A percentile compares a stretch with the other conserved stretches of the same genome.
These are phyloP conservation scores for Lasioglossum pauxillum DNA, from an alignment of 2,888 invertebrate species.

Conservation along the genomic window DNA sequence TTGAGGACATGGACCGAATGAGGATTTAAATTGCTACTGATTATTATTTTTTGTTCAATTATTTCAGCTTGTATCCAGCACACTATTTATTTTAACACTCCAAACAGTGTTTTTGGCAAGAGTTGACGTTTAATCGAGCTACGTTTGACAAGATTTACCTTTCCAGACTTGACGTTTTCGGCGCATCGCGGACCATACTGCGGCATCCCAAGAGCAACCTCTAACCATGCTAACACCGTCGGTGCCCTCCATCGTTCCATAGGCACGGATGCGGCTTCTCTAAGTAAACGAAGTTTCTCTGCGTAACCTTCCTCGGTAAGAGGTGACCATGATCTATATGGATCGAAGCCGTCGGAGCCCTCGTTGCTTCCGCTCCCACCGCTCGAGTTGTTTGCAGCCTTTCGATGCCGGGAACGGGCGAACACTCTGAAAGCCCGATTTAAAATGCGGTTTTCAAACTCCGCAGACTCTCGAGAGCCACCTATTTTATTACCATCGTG, in stretches of 20 bases:
- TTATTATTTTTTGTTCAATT: too few relatives aligned
- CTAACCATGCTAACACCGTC: constrained; percentile 97
- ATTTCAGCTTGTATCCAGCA: not conserved
- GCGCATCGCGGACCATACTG: constrained; percentile 95
- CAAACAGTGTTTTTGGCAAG: not conserved
- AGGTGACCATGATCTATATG: constrained; percentile 88
- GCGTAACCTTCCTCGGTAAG: constrained; percentile 90
- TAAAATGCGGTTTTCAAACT: constrained; percentile 16
- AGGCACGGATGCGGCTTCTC: constrained; percentile 93
- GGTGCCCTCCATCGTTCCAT: constrained; percentile 97
- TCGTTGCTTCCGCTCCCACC: constrained; percentile 88
- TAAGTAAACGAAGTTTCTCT: constrained; percentile 90
- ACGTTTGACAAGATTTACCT: constrained; percentile 86
- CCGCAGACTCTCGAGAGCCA: not conserved
- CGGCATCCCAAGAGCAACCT: constrained; percentile 97
- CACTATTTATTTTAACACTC: not conserved
- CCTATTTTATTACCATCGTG: not conserved
- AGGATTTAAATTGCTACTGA: too few relatives aligned
- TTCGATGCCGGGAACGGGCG: constrained; percentile 93
- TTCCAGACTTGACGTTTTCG: constrained; percentile 97
- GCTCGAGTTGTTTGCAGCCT: constrained; percentile 87
- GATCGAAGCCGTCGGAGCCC: constrained; percentile 84
- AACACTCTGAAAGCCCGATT: constrained; percentile 87
- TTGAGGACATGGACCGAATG: too few relatives aligned
- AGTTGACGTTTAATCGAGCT: not conserved